Evolutionary conservation across 2,888 invertebrate genomes (phyloP), one percentile per base, ranked within the genome.

Genomic region (Endotricha flammealis): DNA sequence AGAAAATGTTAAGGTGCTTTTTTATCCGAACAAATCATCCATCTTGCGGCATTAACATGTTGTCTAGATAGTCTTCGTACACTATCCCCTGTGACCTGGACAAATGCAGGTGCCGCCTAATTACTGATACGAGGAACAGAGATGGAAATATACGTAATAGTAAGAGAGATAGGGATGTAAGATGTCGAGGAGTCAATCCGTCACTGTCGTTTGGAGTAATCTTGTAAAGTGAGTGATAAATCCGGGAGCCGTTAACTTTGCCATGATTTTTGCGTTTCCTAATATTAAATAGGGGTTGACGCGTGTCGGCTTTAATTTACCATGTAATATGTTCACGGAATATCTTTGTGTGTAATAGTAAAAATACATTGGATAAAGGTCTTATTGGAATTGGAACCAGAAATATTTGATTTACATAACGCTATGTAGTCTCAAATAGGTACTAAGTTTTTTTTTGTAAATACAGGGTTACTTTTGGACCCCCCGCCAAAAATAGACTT

Each of bases 121-220:
- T 83, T 83, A 79, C 71, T 62, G 42, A 50, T 48, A 40, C 29
- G 68, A 36, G 46, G 11, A 60, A 77, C 42, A 29, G 64, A 54
- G 70, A 70, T 17, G 44, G 42, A 34, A 25, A 50, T 59, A 64
- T 28, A 32, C 5, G 23, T 32, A 31, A 24, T 13, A 5, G 31
- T 34, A 29, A 4, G 62, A 48, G 38, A 57, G 63, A 79, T 41
- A 48, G 53, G 48, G 75, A 80, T 20, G 44, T 41, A 40, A 35
- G 48, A 50, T 44, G 33, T 41, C 45, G 55, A 59, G 52, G 61
- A 80, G 80, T 79, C 81, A 80, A 85, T 83, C 74, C 65, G 78
- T 85, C 83, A 83, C 69, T 79, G 83, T 85, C 82, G 70, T 65
- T 66, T 79, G 63, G 60, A 59, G 74, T 85, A 82, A 82, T 83